A percentile compares a stretch with the other conserved stretches of the same genome.
Evolutionary conservation across 2,888 invertebrate species (phyloP).

Genomic region (Drosophila acutilabella): DNA sequence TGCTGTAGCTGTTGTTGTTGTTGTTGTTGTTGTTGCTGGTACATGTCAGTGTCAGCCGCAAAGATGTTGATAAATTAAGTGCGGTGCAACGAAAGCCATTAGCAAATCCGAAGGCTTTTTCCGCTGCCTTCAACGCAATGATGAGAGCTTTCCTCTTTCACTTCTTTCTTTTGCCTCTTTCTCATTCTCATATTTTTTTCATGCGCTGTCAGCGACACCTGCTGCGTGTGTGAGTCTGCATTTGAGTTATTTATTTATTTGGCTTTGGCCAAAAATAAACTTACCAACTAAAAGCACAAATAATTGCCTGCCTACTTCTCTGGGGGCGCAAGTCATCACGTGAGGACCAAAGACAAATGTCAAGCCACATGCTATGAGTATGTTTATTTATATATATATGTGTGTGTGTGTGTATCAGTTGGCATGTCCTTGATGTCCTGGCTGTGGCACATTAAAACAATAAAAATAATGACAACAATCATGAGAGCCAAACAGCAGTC

Average conservation of each 20-base stretch:
- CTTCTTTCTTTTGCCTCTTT: background rate
- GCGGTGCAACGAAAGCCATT: slow-evolving; percentile 57
- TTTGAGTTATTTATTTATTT: slow-evolving; percentile 42
- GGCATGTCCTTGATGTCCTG: slow-evolving; percentile 39
- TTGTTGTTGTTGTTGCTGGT: slow-evolving; percentile 21
- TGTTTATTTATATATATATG: slow-evolving; percentile 2
- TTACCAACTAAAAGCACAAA: slow-evolving; percentile 39
- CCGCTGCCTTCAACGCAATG: slow-evolving; percentile 11
- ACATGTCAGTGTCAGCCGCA: slow-evolving; percentile 64
- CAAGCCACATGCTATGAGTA: slow-evolving; percentile 14
- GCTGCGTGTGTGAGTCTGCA: slow-evolving; percentile 38
- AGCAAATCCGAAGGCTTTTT: slow-evolving; percentile 44
- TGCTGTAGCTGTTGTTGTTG: slow-evolving; percentile 18
- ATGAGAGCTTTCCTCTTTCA: slow-evolving; percentile 22
- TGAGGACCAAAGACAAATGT: slow-evolving; percentile 26
- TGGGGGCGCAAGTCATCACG: slow-evolving; percentile 38
- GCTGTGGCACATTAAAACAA: slow-evolving; percentile 44
- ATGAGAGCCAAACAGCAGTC: slow-evolving; percentile 40
- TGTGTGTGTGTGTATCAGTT: slow-evolving; percentile 18
- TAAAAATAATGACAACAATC: slow-evolving; percentile 61
- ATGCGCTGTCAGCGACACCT: slow-evolving; percentile 61
- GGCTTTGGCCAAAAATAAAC: slow-evolving; percentile 32
- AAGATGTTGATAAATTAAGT: slow-evolving; percentile 70
- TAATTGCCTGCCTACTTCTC: slow-evolving; percentile 53
- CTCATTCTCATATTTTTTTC: background rate